Base-by-base conservation (phyloP, 2,888 invertebrate species). In the Erynnis tages region DNA sequence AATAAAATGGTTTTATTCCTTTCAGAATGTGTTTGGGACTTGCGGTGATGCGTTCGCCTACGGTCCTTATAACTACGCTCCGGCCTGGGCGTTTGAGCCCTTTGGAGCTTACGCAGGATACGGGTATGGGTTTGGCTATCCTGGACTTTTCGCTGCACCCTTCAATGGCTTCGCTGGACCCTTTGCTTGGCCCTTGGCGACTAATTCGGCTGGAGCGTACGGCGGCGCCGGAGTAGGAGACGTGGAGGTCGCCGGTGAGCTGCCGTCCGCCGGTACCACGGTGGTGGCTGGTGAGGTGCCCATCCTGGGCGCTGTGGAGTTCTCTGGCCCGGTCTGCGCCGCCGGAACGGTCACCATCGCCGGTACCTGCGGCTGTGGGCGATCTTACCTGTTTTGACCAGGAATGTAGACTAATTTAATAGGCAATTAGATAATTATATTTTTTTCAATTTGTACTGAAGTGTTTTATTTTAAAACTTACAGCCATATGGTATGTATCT, bases 261-360 rank as follows among this genome's bases (percentile, higher is more conserved):
- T 73, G n/a, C n/a, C 60, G 7, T 17, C 19, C n/a, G 67, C 62
- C 13, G 76, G 78, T 29, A 56, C 61, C 17, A 61, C 64, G 2
- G 27, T 58, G 16, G 57, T 67, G 6, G 53, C 49, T 10, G 66
- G 68, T 16, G 56, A 62, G 16, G 63, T 66, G 48, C 66, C 67
- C 10, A 61, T 67, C 37, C 54, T 67, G 35, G 67, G 66, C n/a
- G 58, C 62, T 0, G 65, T 69, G 17, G 43, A 54, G 5, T 69
- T 68, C 57, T 59, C 54, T n/a, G 67, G 63, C n/a, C 45, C 32
- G 3, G 17, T 66, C 14, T 62, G 61, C 4, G 67, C 67, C 17
- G 57, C 55, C 40, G 66, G 68, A 7, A 41, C 59, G 0, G 66
- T 69, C 38, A 54, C 64, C 13, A 62, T 63, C 13, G 53, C 61